Percentiles rank a stretch among this genome's conserved stretches.
phyloP scores from a whole-genome alignment of 2,888 invertebrate genomes.

The Oscheius sp. region DNA sequence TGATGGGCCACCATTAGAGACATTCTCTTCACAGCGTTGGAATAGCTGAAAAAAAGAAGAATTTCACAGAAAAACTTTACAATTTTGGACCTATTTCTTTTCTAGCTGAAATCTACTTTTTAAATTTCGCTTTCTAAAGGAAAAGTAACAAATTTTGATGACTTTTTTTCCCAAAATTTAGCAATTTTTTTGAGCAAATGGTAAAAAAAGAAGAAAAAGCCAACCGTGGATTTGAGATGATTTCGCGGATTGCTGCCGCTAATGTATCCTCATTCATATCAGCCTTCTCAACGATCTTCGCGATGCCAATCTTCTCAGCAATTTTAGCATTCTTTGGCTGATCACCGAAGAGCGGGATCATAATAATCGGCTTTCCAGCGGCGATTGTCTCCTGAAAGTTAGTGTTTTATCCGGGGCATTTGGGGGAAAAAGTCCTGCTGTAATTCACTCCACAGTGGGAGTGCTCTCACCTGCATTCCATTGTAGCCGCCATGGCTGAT shows the following conservation, averaged over 20 bases:
- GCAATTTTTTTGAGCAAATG: too few species aligned
- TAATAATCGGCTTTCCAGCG: slow-evolving; percentile 33
- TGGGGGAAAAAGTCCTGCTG: too few species aligned
- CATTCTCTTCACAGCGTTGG: background rate
- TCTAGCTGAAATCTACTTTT: too few species aligned
- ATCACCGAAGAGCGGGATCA: slow-evolving; percentile 37
- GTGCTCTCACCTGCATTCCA: slow-evolving; percentile 75
- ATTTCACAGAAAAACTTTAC: background rate
- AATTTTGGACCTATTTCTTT: too few species aligned
- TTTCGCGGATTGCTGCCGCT: slow-evolving; percentile 9
- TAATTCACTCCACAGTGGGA: too few species aligned
- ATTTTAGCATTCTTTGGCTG: slow-evolving; percentile 38
- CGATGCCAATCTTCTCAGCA: slow-evolving; percentile 34
- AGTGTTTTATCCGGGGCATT: background rate
- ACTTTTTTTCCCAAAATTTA: too few species aligned
- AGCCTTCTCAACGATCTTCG: slow-evolving; percentile 22
- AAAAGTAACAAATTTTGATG: too few species aligned
- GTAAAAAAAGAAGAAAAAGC: too few species aligned
- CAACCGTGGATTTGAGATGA: slow-evolving; percentile 30
- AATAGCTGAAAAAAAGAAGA: background rate
- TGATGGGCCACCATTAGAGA: slow-evolving; percentile 50
- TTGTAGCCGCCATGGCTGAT: slow-evolving; percentile 81
- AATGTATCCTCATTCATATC: slow-evolving; percentile 22
- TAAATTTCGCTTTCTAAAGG: too few species aligned
- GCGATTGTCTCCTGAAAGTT: slow-evolving; percentile 33